phyloP scores from a whole-genome alignment of 2,113 vertebrate genomes.

The Microcebus murinus region DNA sequence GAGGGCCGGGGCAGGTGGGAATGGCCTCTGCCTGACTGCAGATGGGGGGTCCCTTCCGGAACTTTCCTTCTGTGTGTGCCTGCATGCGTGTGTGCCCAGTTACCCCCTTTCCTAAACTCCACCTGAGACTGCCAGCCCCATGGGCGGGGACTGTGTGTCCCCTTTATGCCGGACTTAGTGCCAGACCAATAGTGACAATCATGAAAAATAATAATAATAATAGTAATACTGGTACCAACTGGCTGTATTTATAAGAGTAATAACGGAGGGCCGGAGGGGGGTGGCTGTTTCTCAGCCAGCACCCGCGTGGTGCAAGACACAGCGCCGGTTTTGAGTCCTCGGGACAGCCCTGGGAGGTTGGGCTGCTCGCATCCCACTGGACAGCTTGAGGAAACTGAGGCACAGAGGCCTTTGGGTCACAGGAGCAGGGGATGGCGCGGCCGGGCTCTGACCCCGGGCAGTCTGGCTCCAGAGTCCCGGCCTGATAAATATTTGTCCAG shows the following conservation, averaged over 20 bases:
- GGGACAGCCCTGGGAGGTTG: no score
- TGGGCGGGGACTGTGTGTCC: background rate
- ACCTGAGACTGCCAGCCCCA: background rate
- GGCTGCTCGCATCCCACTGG: background rate
- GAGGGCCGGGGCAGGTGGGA: background rate
- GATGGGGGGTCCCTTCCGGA: background rate
- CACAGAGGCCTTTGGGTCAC: background rate
- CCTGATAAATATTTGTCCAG: constrained; percentile 74
- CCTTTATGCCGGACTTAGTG: background rate
- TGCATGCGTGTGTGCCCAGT: accelerated
- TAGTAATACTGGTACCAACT: no score
- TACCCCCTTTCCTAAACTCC: background rate
- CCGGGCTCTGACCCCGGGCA: background rate
- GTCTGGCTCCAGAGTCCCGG: constrained; percentile 57
- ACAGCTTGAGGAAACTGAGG: constrained; percentile 36
- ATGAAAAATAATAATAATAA: background rate
- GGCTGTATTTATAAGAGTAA: background rate
- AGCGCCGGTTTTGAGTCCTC: background rate
- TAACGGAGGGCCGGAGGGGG: background rate
- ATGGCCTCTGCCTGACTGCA: background rate
- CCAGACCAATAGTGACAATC: background rate
- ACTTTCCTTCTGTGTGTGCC: background rate
- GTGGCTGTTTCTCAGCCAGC: background rate
- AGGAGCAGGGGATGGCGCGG: accelerated
- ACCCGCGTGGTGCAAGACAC: no score